phyloP scores from a whole-genome alignment of 35 echinoderm and acorn worm genomes.

The Ptychodera flava region DNA sequence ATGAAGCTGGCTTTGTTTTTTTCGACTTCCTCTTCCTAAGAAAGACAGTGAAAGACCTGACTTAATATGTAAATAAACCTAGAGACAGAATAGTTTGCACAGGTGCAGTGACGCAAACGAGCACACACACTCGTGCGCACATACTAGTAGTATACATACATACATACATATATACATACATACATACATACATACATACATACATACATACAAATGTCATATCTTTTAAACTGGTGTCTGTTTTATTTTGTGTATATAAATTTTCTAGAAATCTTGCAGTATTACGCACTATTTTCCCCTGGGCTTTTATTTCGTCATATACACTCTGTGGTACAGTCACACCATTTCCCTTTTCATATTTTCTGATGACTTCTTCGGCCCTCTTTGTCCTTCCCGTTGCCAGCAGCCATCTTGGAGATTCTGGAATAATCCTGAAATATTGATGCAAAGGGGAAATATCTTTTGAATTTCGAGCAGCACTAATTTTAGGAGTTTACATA shows the following conservation, averaged over 20 bases:
- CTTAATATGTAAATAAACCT: no score
- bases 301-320: background rate
- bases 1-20: background rate
- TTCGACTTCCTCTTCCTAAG: background rate
- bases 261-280: no score
- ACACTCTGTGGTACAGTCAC: background rate
- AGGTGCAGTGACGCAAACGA: background rate
- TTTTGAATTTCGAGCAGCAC: no score
- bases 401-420: slow-evolving; percentile 35
- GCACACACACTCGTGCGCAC: background rate
- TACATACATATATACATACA: background rate
- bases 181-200: slow-evolving; percentile 2
- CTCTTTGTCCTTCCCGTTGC: background rate
- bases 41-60: no score
- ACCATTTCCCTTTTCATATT: background rate
- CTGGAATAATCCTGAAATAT: slow-evolving; percentile 17
- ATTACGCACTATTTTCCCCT: no score
- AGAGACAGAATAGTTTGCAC: no score
- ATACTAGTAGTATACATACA: background rate
- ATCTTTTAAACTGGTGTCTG: no score
- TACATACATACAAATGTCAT: background rate
- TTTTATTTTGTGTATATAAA: no score
- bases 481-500: background rate
- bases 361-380: slow-evolving; percentile 12
- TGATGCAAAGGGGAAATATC: background rate